Evolutionary conservation across 2,888 invertebrate species (phyloP).

Genomic region (Leuctra nigra): DNA sequence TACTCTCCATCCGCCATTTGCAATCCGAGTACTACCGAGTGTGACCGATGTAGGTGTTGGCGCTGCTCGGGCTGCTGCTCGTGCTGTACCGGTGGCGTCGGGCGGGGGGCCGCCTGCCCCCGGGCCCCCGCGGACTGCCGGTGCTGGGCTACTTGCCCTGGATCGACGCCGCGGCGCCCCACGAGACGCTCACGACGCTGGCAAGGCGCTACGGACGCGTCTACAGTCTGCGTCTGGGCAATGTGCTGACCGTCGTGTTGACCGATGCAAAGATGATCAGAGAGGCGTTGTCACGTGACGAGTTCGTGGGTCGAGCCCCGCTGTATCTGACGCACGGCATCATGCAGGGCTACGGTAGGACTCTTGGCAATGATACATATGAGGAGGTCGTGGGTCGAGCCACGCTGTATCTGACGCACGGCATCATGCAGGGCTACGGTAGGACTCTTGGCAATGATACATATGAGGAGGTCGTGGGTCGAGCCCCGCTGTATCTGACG

Average conservation of each 20-base stretch:
- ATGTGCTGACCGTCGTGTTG: constrained; percentile 66
- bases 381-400: too few relatives aligned
- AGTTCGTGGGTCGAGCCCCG: constrained; percentile 70
- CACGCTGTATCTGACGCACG: not conserved
- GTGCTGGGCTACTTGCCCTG: constrained; percentile 76
- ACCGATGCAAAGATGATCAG: constrained; percentile 66
- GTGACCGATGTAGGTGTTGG: too few relatives aligned
- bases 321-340: constrained; percentile 79
- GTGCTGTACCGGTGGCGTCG: not conserved
- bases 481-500: too few relatives aligned
- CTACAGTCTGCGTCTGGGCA: constrained; percentile 68
- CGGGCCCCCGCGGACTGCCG: constrained; percentile 84
- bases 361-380: not conserved
- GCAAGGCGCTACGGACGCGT: constrained; percentile 64
- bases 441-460: too few relatives aligned
- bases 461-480: too few relatives aligned
- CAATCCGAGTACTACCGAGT: too few relatives aligned
- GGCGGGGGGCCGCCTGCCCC: constrained; percentile 49
- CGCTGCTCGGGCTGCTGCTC: not conserved
- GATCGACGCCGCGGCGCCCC: constrained; percentile 60
- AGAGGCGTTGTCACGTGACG: constrained; percentile 64
- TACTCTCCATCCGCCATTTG: too few relatives aligned
- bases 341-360: constrained; percentile 79
- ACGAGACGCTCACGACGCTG: constrained; percentile 60
- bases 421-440: not conserved